phyloP scores from a whole-genome alignment of 2,113 vertebrate species.

The Panurus biarmicus region DNA sequence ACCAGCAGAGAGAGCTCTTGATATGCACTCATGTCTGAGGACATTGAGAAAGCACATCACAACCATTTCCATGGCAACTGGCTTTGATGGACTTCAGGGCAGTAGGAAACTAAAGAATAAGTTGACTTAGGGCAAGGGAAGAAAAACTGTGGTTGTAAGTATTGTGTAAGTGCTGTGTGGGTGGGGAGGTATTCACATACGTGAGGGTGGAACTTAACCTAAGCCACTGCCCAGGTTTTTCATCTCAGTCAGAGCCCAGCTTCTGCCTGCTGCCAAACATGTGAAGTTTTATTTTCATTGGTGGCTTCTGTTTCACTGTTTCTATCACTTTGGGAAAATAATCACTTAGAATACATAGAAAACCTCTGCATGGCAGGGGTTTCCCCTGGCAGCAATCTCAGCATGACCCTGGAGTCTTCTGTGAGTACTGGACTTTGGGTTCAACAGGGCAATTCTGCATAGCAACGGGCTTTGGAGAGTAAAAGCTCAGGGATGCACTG shows the following conservation, averaged over 20 bases:
- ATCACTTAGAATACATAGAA: neutral
- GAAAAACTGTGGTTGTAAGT: neutral
- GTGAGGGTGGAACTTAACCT: neutral
- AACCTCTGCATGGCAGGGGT: neutral
- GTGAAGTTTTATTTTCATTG: neutral
- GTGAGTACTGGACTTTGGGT: neutral
- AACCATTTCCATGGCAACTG: conserved; percentile 48
- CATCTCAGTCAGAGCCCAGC: neutral
- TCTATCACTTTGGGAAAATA: neutral
- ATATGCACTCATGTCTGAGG: neutral
- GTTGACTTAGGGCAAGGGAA: neutral
- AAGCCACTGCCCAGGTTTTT: neutral
- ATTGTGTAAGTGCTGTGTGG: neutral
- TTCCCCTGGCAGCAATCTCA: neutral
- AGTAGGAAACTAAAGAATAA: neutral
- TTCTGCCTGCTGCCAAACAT: neutral
- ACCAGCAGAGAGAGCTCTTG: conserved; percentile 61
- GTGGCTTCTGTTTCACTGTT: neutral
- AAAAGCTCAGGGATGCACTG: neutral
- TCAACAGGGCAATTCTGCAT: neutral
- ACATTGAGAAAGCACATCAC: conserved; percentile 5
- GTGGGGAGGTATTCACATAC: neutral
- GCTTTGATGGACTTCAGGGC: conserved; percentile 40
- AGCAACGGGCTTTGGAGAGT: neutral
- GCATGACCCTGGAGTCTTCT: neutral